phyloP scores from a whole-genome alignment of 2,113 vertebrate genomes.

The Megaceryle torquata region DNA sequence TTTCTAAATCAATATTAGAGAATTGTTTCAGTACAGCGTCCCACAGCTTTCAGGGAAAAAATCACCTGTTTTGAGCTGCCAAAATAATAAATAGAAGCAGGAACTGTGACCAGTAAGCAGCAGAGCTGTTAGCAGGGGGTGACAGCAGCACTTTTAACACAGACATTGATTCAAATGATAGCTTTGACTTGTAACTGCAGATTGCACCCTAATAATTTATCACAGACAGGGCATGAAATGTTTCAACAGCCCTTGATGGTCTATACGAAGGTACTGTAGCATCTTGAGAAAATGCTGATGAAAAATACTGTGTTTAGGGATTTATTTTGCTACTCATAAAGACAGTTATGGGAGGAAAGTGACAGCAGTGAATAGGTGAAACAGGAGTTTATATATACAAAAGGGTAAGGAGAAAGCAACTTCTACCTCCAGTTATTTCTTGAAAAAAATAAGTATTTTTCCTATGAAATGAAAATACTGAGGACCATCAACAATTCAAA shows the following conservation, averaged over 20 bases:
- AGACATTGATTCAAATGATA: constrained; percentile 48
- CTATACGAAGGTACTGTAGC: background rate
- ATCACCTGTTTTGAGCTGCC: constrained; percentile 10
- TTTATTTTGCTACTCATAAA: background rate
- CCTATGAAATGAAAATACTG: background rate
- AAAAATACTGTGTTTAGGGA: background rate
- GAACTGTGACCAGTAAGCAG: background rate
- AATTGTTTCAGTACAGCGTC: constrained; percentile 8
- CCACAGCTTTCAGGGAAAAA: background rate
- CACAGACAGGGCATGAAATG: background rate
- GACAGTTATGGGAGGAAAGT: background rate
- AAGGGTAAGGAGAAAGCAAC: background rate
- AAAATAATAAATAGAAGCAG: constrained; percentile 37
- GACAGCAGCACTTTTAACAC: background rate
- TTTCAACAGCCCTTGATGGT: background rate
- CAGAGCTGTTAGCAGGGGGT: background rate
- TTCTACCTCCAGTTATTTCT: background rate
- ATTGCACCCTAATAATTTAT: constrained; percentile 18
- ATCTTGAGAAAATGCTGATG: background rate
- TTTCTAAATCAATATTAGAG: constrained; percentile 28
- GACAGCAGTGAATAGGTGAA: background rate
- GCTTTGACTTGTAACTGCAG: constrained; percentile 1
- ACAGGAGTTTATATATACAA: background rate
- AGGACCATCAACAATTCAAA: background rate
- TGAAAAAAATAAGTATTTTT: background rate